phyloP scores from a whole-genome alignment of 2,888 invertebrate genomes.

The Nebria brevicollis region DNA sequence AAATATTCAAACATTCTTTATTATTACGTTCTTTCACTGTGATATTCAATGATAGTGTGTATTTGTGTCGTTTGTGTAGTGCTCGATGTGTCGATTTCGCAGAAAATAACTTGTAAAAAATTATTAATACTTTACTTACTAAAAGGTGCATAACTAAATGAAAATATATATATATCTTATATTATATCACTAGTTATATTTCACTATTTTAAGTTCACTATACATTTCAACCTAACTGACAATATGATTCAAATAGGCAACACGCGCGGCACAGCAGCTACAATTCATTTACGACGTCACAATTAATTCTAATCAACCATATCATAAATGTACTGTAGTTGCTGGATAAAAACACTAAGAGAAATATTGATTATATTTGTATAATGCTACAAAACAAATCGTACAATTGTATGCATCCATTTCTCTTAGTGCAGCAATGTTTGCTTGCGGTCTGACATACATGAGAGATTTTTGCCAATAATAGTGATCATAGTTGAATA shows the following conservation, averaged over 20 bases:
- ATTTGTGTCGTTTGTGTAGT: slow-evolving; percentile 60
- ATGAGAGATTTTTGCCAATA: slow-evolving; percentile 41
- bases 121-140: slow-evolving; percentile 14
- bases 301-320: neutral
- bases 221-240: slow-evolving; percentile 26
- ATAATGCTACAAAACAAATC: neutral
- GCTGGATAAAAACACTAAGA: neutral
- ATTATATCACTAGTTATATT: slow-evolving; percentile 6
- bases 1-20: slow-evolving; percentile 52
- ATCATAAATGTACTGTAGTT: neutral
- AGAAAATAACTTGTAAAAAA: slow-evolving; percentile 44
- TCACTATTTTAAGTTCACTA: slow-evolving; percentile 33
- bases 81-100: slow-evolving; percentile 58
- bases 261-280: neutral
- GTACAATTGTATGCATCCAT: too few species aligned
- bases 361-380: neutral
- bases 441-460: neutral
- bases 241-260: neutral
- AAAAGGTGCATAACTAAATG: slow-evolving; percentile 26
- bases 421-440: neutral
- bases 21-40: slow-evolving; percentile 60
- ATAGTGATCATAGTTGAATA: slow-evolving; percentile 29
- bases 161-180: neutral
- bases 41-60: slow-evolving; percentile 62
- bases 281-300: neutral